Base-by-base conservation (phyloP, 2,888 invertebrate genomes). In the Heterodera filipjevi region DNA sequence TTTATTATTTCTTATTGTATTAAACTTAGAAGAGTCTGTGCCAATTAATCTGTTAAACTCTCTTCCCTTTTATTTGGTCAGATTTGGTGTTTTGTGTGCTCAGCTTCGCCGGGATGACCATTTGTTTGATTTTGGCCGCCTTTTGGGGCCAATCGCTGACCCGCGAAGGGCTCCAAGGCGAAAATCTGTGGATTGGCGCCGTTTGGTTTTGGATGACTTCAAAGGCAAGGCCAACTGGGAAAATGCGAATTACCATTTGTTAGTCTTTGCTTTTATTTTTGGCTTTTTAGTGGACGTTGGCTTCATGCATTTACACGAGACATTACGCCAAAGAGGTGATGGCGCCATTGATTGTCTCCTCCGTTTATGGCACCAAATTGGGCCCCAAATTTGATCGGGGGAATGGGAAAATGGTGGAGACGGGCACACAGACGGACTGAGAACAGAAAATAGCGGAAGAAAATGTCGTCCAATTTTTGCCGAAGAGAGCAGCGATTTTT, bases 131-230 rank as follows among this genome's bases (percentile, higher is more conserved):
- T 5, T 71, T 81, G 1, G 87, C 87, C 44, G 87, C 84, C 66
- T 77, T 87, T 68, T 80, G 81, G 49, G 80, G 84, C 49, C 87
- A 87, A 77, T 84, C 83, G 3, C 53, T 87, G n/a, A 82, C 84
- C 27, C 71, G 71, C 64, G 80, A 78, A 79, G 87, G 84, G n/a
- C 81, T 87, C 30, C 82, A 79, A 80, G 86, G 86, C 59, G 84
- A 85, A 66, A 87, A 87, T 75, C 80, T 86, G 35, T 87, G 87
- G 87, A 86, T 87, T 71, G 83, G 85, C 0, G 85, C 86, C 32
- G 86, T 87, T 6, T 87, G 87, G 87, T 86, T 84, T 66, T 86
- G 86, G 83, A 87, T 87, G 87, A 84, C 86, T 44, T 82, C 79
- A 77, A 81, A 79, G 77, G 75, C 32, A 35, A 1, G 22, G n/a